Conservation (phyloP, 2,797 vertebrate species). For the Ctenosaura bakeri region DNA sequence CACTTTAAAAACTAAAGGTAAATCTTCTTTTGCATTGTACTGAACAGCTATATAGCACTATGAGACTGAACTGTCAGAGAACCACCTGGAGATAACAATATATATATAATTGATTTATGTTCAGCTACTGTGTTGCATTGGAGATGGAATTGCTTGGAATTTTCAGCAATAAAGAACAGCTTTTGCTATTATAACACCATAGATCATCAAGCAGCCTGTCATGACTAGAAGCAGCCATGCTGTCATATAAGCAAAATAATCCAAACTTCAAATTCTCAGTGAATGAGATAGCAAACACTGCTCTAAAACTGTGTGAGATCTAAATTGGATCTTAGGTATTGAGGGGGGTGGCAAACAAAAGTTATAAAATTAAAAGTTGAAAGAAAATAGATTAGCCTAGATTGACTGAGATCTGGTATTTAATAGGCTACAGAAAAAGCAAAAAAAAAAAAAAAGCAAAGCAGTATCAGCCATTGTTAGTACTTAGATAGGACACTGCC, state of each 20-base stretch:
- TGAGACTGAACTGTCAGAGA: slow-evolving; percentile 30
- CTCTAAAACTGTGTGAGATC: not conserved
- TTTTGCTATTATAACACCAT: slow-evolving; percentile 44
- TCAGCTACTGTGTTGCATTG: slow-evolving; percentile 25
- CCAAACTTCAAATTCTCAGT: slow-evolving; percentile 21
- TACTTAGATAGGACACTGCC: too few relatives aligned
- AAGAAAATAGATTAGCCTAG: not conserved
- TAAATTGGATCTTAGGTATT: not conserved
- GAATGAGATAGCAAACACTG: not conserved
- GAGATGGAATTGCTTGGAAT: slow-evolving; percentile 34
- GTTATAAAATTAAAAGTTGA: not conserved
- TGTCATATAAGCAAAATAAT: slow-evolving; percentile 16
- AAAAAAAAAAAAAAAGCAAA: too few relatives aligned
- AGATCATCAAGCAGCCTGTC: slow-evolving; percentile 27
- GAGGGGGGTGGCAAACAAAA: too few relatives aligned
- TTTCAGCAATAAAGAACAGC: slow-evolving; percentile 28
- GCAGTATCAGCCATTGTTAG: too few relatives aligned
- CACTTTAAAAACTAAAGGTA: not conserved
- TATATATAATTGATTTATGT: slow-evolving; percentile 46
- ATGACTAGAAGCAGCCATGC: slow-evolving; percentile 5
- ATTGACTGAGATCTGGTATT: not conserved
- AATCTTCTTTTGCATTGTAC: slow-evolving; percentile 12
- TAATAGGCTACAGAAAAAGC: too few relatives aligned
- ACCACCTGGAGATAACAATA: slow-evolving; percentile 29
- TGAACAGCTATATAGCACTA: slow-evolving; percentile 26